Evolutionary conservation across 2,113 vertebrate species (phyloP), one percentile per base, ranked within the genome.

Genomic region (Oryzias javanicus): DNA sequence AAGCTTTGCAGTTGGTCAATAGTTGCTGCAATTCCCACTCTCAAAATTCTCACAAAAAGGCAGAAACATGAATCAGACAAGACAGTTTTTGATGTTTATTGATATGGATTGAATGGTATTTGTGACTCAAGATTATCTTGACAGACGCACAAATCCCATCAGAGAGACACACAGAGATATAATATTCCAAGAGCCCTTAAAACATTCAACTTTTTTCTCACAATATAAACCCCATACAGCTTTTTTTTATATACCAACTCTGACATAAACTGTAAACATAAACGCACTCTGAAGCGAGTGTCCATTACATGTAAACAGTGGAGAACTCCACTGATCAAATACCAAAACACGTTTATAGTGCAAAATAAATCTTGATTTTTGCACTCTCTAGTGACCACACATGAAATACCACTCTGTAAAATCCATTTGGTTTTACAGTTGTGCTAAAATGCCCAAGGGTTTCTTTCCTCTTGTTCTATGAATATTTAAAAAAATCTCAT

Each of bases 81-180:
- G 56, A 76, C 64, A 88, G 79, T 42, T 86, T 82, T 84, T 72
- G 74, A 88, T 60, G 58, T 92, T 91, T 92, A 92, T 88, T 89
- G 55, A 69, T 77, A 86, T 90, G 86, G 84, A 78, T 53, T 79
- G 68, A 83, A 91, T 86, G 86, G 86, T 70, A 70, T 79, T 76
- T 81, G 59, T 89, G 85, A 84, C 54, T 64, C 59, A 72, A 74
- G 58, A 79, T 78, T 62, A 82, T 83, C 67, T 78, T 78, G 56
- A 81, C 71, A 70, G 61, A 13, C 66, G 55, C 57, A 27, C 76
- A 49, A 65, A 81, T 78, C 88, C 86, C 89, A 89, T 78, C 89
- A 87, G 89, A 92, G 85, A 90, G 84, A 88, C 79, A 85, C 64
- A 67, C 67, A 76, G 60, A 72, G 22, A 79, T 62, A 45, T 67